These are phyloP conservation scores for Falco rusticolus DNA, from an alignment of 2,797 vertebrate genomes.

Conservation along the genomic window DNA sequence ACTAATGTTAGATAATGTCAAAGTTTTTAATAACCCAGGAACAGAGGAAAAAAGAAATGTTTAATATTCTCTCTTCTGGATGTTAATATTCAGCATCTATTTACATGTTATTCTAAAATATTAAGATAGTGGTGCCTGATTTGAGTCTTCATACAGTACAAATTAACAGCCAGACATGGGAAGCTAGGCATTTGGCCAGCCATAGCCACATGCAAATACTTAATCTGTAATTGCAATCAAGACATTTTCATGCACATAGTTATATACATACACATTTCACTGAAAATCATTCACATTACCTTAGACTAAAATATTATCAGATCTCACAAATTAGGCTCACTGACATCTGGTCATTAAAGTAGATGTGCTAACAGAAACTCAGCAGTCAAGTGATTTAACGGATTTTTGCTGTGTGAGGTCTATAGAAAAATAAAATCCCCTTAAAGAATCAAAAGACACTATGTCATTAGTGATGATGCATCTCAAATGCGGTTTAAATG, in stretches of 20 bases:
- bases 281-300: not conserved
- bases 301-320: not conserved
- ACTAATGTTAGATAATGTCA: not conserved
- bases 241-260: not conserved
- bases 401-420: not conserved
- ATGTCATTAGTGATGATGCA: not conserved
- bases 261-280: not conserved
- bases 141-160: not conserved
- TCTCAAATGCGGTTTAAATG: constrained; percentile 17
- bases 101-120: not conserved
- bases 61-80: not conserved
- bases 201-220: not conserved
- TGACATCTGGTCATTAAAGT: not conserved
- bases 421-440: not conserved
- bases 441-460: constrained; percentile 10
- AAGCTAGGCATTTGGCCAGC: not conserved
- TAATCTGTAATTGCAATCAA: not conserved
- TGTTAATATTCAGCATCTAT: not conserved
- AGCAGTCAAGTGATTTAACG: not conserved
- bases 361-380: not conserved
- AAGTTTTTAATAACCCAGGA: not conserved
- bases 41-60: not conserved
- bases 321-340: not conserved
- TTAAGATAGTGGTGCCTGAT: not conserved
- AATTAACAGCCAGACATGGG: not conserved